These are phyloP conservation scores for Brachionus rubens DNA, from an alignment of 1,140 invertebrate species.

Conservation along the genomic window DNA sequence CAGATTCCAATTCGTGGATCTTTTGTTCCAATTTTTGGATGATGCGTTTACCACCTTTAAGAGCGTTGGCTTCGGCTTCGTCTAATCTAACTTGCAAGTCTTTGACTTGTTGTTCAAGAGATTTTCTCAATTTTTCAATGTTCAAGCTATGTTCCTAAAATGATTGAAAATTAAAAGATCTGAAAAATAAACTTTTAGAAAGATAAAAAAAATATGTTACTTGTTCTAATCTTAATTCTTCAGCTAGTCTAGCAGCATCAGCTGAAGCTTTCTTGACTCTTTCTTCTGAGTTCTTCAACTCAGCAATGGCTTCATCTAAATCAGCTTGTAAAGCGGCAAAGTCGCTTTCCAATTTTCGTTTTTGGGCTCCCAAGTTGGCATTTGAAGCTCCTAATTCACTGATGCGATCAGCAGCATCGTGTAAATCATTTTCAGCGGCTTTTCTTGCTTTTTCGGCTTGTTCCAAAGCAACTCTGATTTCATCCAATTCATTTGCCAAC, in stretches of 20 bases:
- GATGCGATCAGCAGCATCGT: constrained; percentile 92
- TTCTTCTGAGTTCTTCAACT: constrained; percentile 91
- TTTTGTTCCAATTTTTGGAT: constrained; percentile 64
- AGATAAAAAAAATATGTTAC: neutral
- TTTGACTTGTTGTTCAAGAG: constrained; percentile 93
- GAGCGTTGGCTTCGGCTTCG: constrained; percentile 89
- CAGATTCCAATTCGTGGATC: constrained; percentile 80
- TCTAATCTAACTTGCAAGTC: constrained; percentile 92
- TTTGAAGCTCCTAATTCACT: constrained; percentile 90
- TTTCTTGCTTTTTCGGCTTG: constrained; percentile 87
- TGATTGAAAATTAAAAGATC: neutral
- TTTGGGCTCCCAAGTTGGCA: constrained; percentile 83
- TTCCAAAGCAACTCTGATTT: constrained; percentile 88
- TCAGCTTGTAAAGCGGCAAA: constrained; percentile 85
- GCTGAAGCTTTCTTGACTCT: constrained; percentile 82
- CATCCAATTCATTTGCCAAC: constrained; percentile 90
- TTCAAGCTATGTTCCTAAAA: constrained; percentile 78
- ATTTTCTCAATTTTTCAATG: constrained; percentile 95
- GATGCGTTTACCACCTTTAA: constrained; percentile 91
- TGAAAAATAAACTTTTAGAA: neutral
- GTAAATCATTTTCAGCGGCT: constrained; percentile 89
- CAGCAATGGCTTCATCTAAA: constrained; percentile 55
- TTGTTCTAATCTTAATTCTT: constrained; percentile 95
- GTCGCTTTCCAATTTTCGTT: constrained; percentile 97
- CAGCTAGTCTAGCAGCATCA: constrained; percentile 91